A percentile compares a stretch with the other conserved stretches of the same genome.
phyloP scores from a whole-genome alignment of 1,140 invertebrate genomes.

The Meteorus sp. region DNA sequence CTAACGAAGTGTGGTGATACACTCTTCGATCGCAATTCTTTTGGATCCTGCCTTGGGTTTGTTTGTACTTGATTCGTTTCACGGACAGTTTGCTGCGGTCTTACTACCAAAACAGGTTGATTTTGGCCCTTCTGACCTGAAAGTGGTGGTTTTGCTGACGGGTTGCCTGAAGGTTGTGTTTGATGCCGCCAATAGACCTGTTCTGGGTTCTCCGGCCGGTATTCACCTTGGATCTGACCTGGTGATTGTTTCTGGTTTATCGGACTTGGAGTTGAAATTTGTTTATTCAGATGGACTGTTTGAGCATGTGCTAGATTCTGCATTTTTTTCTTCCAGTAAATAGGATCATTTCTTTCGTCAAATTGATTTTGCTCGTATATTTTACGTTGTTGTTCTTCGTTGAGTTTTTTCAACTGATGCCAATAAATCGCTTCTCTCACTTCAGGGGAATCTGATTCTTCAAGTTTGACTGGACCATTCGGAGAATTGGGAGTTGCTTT shows the following conservation, averaged over 20 bases:
- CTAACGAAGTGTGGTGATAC: constrained; percentile 40
- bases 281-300: constrained; percentile 27
- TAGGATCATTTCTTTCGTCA: constrained; percentile 30
- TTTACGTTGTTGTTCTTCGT: constrained; percentile 50
- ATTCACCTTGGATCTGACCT: constrained; percentile 4
- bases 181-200: constrained; percentile 40
- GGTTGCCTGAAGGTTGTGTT: constrained; percentile 19
- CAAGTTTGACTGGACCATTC: constrained; percentile 14
- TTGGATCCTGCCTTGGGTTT: background rate
- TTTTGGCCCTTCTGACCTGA: constrained; percentile 47
- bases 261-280: constrained; percentile 35
- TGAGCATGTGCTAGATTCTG: constrained; percentile 14
- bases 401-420: constrained; percentile 50
- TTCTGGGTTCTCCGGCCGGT: constrained; percentile 29
- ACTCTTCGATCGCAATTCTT: constrained; percentile 36
- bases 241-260: constrained; percentile 20
- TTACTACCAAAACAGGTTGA: constrained; percentile 48
- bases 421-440: constrained; percentile 51
- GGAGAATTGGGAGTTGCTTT: constrained; percentile 32
- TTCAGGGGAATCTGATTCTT: constrained; percentile 39
- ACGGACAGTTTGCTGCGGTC: constrained; percentile 47
- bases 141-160: constrained; percentile 43
- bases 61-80: constrained; percentile 27
- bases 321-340: constrained; percentile 29
- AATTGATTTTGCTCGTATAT: constrained; percentile 47